A percentile compares a stretch with the other conserved stretches of the same genome.
Evolutionary conservation across 1,140 invertebrate genomes (phyloP).

Genomic region (Dendroctonus ponderosae): DNA sequence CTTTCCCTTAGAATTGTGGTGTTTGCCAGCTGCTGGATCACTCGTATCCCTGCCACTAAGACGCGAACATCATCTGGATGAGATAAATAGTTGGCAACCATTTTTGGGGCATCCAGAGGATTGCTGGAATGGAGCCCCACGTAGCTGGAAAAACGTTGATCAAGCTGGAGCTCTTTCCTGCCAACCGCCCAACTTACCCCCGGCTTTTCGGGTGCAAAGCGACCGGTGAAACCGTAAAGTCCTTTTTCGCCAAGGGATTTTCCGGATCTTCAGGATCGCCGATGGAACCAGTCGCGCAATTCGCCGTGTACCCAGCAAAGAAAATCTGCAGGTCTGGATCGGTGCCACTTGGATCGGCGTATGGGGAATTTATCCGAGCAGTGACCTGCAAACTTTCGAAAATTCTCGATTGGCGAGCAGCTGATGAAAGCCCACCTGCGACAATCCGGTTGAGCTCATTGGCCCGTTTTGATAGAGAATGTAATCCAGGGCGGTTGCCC

Average conservation of each 20-base stretch:
- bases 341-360: constrained; percentile 54
- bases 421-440: constrained; percentile 17
- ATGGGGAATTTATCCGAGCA: constrained; percentile 60
- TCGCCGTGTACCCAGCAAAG: constrained; percentile 65
- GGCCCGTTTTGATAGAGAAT: constrained; percentile 60
- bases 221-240: constrained; percentile 66
- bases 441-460: constrained; percentile 58
- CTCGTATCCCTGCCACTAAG: constrained; percentile 67
- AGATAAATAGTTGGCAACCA: constrained; percentile 81
- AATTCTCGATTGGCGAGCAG: not conserved
- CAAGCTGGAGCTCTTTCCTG: not conserved
- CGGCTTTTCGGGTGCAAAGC: constrained; percentile 77
- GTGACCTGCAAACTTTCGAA: constrained; percentile 52
- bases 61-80: constrained; percentile 72
- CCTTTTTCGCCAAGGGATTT: constrained; percentile 51
- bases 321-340: constrained; percentile 68
- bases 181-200: constrained; percentile 51
- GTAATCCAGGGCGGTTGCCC: constrained; percentile 61
- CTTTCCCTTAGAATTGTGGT: constrained; percentile 68
- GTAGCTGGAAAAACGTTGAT: constrained; percentile 12
- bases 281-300: constrained; percentile 59
- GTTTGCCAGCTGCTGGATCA: constrained; percentile 65
- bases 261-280: constrained; percentile 50
- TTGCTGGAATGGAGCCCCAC: constrained; percentile 64
- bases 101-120: constrained; percentile 75